These are phyloP conservation scores for Drosophila virilis DNA, from an alignment of 1,140 invertebrate genomes.

Conservation along the genomic window DNA sequence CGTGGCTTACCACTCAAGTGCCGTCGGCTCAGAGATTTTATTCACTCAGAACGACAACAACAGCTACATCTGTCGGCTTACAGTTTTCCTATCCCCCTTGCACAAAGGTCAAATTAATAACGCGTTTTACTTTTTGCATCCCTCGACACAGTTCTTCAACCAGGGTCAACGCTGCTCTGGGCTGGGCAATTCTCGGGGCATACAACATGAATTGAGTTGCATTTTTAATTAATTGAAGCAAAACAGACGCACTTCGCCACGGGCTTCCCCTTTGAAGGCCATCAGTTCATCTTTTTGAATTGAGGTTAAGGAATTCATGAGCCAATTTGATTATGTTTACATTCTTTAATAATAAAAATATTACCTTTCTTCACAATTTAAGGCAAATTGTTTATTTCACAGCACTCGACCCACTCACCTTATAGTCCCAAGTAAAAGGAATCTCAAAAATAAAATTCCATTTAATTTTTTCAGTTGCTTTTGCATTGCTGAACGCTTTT, in stretches of 20 bases:
- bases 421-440: neutral
- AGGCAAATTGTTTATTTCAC: constrained; percentile 1
- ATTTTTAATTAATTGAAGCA: constrained; percentile 58
- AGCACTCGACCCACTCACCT: neutral
- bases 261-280: constrained; percentile 35
- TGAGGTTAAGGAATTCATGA: constrained; percentile 33
- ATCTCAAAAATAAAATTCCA: neutral
- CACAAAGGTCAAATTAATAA: constrained; percentile 48
- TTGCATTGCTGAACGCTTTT: too few species aligned
- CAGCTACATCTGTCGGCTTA: neutral
- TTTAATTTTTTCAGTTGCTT: neutral
- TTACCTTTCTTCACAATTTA: neutral
- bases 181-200: constrained; percentile 33
- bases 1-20: constrained; percentile 47
- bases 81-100: neutral
- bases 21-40: constrained; percentile 33
- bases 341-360: neutral
- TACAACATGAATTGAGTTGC: constrained; percentile 50
- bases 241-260: constrained; percentile 40
- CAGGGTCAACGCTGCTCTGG: constrained; percentile 35
- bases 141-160: constrained; percentile 45
- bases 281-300: constrained; percentile 9
- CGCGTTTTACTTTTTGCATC: constrained; percentile 44
- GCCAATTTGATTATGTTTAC: constrained; percentile 23
- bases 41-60: constrained; percentile 33